Conservation (phyloP, 30 jellyfish, hydroid and myxozoan species). For the Aurelia coerulea region DNA sequence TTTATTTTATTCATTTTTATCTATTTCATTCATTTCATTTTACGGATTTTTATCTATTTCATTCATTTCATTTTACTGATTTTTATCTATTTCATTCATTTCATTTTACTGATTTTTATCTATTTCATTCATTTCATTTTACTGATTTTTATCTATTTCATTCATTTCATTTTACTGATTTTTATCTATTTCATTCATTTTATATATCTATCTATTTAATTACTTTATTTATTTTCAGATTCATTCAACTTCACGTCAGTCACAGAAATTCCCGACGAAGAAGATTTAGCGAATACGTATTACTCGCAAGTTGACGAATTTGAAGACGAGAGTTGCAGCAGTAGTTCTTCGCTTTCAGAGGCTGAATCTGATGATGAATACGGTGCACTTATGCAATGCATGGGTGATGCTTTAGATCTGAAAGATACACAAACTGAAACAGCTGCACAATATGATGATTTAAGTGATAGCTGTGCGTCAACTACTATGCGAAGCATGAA, state of each 20-base stretch:
- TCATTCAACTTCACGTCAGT: constrained; percentile 69
- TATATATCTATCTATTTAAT: no score
- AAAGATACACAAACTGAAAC: constrained; percentile 48
- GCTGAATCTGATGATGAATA: constrained; percentile 71
- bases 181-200: no score
- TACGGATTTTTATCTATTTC: no score
- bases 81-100: no score
- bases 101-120: no score
- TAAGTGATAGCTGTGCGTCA: constrained; percentile 11
- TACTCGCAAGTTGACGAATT: constrained; percentile 79
- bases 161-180: no score
- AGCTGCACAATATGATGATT: not conserved
- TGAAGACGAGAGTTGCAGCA: constrained; percentile 58
- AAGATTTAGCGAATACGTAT: constrained; percentile 85
- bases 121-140: no score
- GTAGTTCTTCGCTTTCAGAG: not conserved
- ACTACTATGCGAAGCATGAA: constrained; percentile 54
- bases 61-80: no score
- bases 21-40: no score
- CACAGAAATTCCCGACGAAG: constrained; percentile 83
- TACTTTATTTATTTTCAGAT: constrained; percentile 21
- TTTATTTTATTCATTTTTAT: no score
- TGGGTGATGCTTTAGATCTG: constrained; percentile 81
- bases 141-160: no score
- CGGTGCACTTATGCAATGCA: constrained; percentile 61